Base-by-base conservation (phyloP, 2,888 invertebrate species). In the Luffia ferchaultella region DNA sequence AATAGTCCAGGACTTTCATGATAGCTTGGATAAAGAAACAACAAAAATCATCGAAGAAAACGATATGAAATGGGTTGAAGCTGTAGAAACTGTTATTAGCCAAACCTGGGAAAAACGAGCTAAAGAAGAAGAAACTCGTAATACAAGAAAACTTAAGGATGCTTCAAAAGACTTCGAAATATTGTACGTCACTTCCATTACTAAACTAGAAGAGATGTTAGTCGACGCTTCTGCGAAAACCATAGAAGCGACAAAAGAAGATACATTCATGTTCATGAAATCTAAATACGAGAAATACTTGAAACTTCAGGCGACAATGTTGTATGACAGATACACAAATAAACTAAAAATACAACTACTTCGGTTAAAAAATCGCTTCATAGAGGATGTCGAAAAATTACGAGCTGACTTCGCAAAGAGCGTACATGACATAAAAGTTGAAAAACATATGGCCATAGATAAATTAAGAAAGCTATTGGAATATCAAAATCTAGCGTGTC, bases 401-500 rank as follows among this genome's bases (percentile, higher is more conserved):
- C 64, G 65, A 30, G 60, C 56, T 1, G 48, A 41, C 0, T 58
- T 67, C 56, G 57, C 56, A 9, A 56, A 62, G n/a, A 58, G 59
- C 52, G 45, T 79, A 20, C 79, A 79, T 51, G 75, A 77, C 50
- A 64, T 79, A 9, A 73, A 73, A 16, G 56, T 73, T 1, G 79
- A 80, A 51, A 82, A 80, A 60, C 74, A 76, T 54, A 50, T 64
- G n/a, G 68, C 70, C 20, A 56, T 78, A 50, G 76, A 79, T 55
- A 80, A 74, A 48, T 46, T 76, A 15, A 61, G 73, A 49, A 60
- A 72, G 42, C 58, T 69, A 18, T 59, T 78, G 1, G 67, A 76
- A 59, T 73, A 72, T 55, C 73, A 74, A 58, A 80, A 74, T 49
- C 59, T 80, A 16, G 82, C 82, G 5, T 80, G 82, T 61, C 72